Evolutionary conservation across 2,888 invertebrate genomes (phyloP).

Genomic region (Acleris literana): DNA sequence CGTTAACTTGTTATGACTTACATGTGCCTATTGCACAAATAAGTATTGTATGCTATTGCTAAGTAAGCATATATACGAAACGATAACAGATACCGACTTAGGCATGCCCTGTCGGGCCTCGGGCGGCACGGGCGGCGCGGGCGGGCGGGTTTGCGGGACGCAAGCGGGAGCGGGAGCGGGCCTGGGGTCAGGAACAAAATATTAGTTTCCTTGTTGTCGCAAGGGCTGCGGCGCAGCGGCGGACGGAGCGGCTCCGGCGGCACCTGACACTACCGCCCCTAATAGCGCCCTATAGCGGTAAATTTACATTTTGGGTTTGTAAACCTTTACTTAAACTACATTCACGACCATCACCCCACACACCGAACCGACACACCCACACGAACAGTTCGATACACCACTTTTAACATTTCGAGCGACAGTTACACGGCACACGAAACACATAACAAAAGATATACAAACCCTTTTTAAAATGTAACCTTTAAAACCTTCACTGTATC

Average conservation of each 20-base stretch:
- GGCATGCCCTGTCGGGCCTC: constrained; percentile 1
- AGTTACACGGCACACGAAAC: constrained; percentile 47
- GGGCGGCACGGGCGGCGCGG: constrained; percentile 48
- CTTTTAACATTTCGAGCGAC: constrained; percentile 39
- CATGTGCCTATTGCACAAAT: constrained; percentile 1
- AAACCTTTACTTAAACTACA: constrained; percentile 81
- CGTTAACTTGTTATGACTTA: constrained; percentile 9
- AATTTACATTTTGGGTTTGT: constrained; percentile 83
- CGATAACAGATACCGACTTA: constrained; percentile 19
- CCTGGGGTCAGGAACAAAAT: constrained; percentile 81
- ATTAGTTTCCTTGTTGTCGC: constrained; percentile 85
- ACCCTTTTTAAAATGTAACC: constrained; percentile 73
- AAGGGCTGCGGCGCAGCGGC: constrained; percentile 82
- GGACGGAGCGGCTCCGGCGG: constrained; percentile 77
- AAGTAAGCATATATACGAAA: constrained; percentile 10
- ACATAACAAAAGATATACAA: constrained; percentile 75
- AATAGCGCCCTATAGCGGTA: constrained; percentile 81
- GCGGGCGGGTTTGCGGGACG: constrained; percentile 70
- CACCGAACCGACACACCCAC: constrained; percentile 34
- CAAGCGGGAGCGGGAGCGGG: constrained; percentile 59
- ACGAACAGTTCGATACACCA: constrained; percentile 39
- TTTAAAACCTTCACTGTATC: constrained; percentile 63
- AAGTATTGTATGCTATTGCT: neutral
- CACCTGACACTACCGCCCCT: constrained; percentile 77
- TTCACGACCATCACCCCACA: constrained; percentile 40